Percentiles rank a stretch among this genome's conserved stretches.
These are phyloP conservation scores for Sphecodes monilicornis DNA, from an alignment of 2,888 invertebrate species.

Conservation along the genomic window DNA sequence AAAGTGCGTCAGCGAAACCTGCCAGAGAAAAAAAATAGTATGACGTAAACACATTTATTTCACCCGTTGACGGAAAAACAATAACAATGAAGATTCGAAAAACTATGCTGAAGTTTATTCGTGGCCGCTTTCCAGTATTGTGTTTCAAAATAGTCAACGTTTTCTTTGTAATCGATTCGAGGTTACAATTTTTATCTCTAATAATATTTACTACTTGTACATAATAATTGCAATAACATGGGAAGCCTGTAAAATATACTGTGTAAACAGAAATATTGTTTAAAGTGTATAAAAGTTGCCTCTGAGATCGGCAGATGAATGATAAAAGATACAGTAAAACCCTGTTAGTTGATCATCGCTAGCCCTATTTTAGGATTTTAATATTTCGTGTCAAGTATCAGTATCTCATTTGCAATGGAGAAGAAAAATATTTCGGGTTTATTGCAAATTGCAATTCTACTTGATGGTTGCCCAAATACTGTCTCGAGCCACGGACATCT, in stretches of 20 bases:
- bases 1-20: neutral
- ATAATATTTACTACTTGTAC: neutral
- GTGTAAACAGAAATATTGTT: neutral
- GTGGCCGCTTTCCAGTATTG: neutral
- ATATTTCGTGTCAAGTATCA: neutral
- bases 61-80: neutral
- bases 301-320: neutral
- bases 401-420: neutral
- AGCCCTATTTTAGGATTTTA: neutral
- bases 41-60: neutral
- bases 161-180: neutral
- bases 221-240: neutral
- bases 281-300: neutral
- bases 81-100: neutral
- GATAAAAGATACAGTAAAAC: neutral
- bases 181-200: neutral
- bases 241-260: neutral
- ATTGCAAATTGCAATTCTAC: too few species aligned
- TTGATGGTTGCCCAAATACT: too few species aligned
- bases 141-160: neutral
- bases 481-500: too few species aligned
- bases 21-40: neutral
- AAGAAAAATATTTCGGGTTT: too few species aligned
- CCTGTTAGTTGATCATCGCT: neutral
- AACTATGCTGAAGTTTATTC: neutral